phyloP scores from a whole-genome alignment of 2,888 invertebrate species.

The Melieria omissa region DNA sequence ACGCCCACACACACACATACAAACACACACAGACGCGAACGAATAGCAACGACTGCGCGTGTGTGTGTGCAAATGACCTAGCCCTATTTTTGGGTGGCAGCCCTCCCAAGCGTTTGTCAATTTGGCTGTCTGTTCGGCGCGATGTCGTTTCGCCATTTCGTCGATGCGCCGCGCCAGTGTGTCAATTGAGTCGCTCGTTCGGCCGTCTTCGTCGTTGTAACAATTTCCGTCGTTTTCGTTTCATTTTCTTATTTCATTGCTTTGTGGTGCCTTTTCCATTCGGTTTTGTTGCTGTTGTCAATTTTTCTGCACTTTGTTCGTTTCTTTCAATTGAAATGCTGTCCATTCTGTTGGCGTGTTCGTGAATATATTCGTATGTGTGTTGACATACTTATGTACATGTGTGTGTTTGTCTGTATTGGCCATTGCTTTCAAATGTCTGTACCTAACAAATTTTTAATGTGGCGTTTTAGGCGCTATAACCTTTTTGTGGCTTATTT shows the following conservation, averaged over 20 bases:
- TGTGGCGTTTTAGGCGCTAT: too few species aligned
- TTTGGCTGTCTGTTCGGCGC: too few species aligned
- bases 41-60: neutral
- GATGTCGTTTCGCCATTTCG: too few species aligned
- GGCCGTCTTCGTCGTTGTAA: slow-evolving; percentile 38
- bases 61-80: slow-evolving; percentile 51
- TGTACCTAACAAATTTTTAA: too few species aligned
- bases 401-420: too few species aligned
- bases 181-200: slow-evolving; percentile 36
- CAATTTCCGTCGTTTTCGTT: neutral
- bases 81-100: slow-evolving; percentile 47
- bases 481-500: too few species aligned
- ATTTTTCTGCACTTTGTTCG: neutral
- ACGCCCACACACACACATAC: slow-evolving; percentile 7
- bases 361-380: too few species aligned
- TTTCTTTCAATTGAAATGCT: too few species aligned
- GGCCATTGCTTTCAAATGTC: too few species aligned
- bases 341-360: too few species aligned
- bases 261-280: neutral
- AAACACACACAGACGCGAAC: neutral
- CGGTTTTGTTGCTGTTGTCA: neutral
- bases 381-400: too few species aligned
- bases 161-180: neutral
- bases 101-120: too few species aligned
- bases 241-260: neutral